Evolutionary conservation across 2,113 vertebrate genomes (phyloP).

Genomic region (Thunnus maccoyii): DNA sequence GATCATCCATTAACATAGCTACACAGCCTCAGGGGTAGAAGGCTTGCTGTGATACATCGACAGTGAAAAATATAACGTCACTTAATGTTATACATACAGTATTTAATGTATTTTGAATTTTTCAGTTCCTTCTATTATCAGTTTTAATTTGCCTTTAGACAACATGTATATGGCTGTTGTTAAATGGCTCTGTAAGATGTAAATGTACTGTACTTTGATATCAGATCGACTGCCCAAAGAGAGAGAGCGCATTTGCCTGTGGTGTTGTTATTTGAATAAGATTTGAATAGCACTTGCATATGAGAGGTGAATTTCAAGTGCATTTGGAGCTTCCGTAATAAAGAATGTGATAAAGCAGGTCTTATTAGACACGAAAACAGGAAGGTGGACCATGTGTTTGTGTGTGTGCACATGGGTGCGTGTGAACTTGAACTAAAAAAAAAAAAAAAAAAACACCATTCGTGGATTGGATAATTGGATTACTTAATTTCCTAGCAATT

Average conservation of each 20-base stretch:
- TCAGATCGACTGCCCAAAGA: constrained; percentile 18
- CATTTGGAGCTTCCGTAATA: constrained; percentile 10
- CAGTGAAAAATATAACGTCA: constrained; percentile 22
- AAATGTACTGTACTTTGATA: constrained; percentile 18
- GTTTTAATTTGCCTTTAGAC: constrained; percentile 35
- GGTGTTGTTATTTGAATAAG: constrained; percentile 50
- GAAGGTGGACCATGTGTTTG: constrained; percentile 13
- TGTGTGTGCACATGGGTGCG: constrained; percentile 6
- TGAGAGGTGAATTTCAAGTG: constrained; percentile 33
- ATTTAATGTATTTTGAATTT: constrained; percentile 7
- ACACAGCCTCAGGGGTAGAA: constrained; percentile 33
- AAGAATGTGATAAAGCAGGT: constrained; percentile 19
- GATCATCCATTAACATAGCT: constrained; percentile 54
- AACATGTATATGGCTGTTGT: constrained; percentile 7
- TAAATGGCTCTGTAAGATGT: constrained; percentile 9
- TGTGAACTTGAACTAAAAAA: neutral
- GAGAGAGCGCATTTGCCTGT: constrained; percentile 27
- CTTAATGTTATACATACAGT: constrained; percentile 6
- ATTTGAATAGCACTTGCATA: constrained; percentile 37
- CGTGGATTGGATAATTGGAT: constrained; percentile 43
- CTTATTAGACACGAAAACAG: constrained; percentile 24
- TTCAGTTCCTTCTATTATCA: neutral
- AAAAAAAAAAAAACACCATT: constrained; percentile 25
- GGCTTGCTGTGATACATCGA: constrained; percentile 28
- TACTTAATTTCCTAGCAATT: constrained; percentile 41